A percentile compares a stretch with the other conserved stretches of the same genome.
Evolutionary conservation across 1,140 invertebrate species (phyloP).

Genomic region (Frieseomelitta varia): DNA sequence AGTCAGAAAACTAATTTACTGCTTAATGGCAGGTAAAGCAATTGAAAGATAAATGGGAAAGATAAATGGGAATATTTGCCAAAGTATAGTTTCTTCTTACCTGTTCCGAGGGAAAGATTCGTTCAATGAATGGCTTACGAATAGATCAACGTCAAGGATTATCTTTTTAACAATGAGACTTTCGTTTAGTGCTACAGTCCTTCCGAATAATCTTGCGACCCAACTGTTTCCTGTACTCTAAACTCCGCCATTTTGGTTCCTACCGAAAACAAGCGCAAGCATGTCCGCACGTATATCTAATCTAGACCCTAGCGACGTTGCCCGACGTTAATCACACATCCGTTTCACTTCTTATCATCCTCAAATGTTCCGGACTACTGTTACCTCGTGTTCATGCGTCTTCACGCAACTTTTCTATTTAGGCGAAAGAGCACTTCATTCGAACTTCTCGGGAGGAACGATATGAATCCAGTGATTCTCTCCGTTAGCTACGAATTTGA

Average conservation of each 20-base stretch:
- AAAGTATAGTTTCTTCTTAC: too few species aligned
- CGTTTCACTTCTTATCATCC: neutral
- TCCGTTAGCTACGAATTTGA: neutral
- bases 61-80: too few species aligned
- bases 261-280: neutral
- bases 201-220: too few species aligned
- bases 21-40: too few species aligned
- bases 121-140: too few species aligned
- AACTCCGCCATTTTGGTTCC: slow-evolving; percentile 39
- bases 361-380: neutral
- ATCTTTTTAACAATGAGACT: too few species aligned
- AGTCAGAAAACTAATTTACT: too few species aligned
- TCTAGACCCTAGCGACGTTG: neutral
- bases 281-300: neutral
- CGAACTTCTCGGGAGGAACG: neutral
- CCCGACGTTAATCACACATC: neutral
- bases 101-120: too few species aligned
- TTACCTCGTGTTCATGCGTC: neutral
- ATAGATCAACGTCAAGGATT: too few species aligned
- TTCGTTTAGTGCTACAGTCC: too few species aligned
- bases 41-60: too few species aligned
- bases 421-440: accelerated
- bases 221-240: neutral
- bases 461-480: neutral
- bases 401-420: neutral